Evolutionary conservation across 2,113 vertebrate genomes (phyloP).

Genomic region (Centropristis striata): DNA sequence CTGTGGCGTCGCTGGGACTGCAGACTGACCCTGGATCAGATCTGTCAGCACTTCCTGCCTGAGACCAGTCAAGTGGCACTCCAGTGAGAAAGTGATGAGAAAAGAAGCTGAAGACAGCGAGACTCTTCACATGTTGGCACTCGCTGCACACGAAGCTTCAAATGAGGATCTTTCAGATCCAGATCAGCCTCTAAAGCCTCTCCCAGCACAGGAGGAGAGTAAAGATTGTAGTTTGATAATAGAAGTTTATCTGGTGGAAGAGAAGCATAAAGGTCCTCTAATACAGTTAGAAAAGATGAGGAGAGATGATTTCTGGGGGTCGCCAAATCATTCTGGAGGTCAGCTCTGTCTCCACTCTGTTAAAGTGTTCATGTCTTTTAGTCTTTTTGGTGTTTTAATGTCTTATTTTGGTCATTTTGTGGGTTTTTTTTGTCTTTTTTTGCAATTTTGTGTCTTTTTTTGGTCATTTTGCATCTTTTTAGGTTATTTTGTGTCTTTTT

Average conservation of each 20-base stretch:
- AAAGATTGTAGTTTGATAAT: constrained; percentile 9
- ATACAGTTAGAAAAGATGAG: no score
- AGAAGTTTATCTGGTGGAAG: background rate
- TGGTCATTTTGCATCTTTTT: no score
- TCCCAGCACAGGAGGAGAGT: background rate
- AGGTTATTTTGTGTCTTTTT: no score
- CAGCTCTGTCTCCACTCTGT: no score
- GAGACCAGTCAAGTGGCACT: constrained; percentile 52
- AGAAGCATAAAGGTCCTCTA: no score
- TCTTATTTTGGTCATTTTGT: no score
- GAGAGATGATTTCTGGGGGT: no score
- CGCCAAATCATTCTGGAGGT: no score
- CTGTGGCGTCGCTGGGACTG: constrained; percentile 23
- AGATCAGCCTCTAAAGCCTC: background rate
- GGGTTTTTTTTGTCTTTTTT: no score
- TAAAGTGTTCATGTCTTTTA: no score
- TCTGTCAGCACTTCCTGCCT: constrained; percentile 50
- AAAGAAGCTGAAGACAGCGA: constrained; percentile 48
- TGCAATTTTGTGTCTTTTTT: no score
- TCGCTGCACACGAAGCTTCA: constrained; percentile 11
- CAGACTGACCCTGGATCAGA: constrained; percentile 59
- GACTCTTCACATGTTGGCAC: constrained; percentile 44
- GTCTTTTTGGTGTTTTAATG: no score
- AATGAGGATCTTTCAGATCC: accelerated
- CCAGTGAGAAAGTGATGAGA: constrained; percentile 25